phyloP scores from a whole-genome alignment of 1,140 invertebrate genomes.

The Marisa cornuarietis region DNA sequence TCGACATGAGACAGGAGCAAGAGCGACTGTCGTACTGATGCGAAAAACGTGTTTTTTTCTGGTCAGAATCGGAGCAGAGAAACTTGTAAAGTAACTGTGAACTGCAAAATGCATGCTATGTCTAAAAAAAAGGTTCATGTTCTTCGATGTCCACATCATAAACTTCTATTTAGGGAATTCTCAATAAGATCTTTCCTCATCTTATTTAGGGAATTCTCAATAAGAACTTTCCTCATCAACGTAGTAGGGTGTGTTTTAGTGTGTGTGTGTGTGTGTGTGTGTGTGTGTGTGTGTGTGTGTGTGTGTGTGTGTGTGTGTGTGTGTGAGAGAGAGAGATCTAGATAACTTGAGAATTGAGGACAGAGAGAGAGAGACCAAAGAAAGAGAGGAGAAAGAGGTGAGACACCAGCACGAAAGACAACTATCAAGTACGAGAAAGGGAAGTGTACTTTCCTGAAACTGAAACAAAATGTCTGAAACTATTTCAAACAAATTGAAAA shows the following conservation, averaged over 20 bases:
- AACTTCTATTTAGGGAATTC: too few relatives aligned
- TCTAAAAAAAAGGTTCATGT: too few relatives aligned
- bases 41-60: too few relatives aligned
- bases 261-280: neutral
- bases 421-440: neutral
- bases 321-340: neutral
- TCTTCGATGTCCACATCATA: too few relatives aligned
- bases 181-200: too few relatives aligned
- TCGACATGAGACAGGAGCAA: too few relatives aligned
- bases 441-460: neutral
- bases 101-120: too few relatives aligned
- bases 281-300: neutral
- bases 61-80: too few relatives aligned
- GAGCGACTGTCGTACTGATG: too few relatives aligned
- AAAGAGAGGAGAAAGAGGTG: neutral
- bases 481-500: neutral
- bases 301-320: neutral
- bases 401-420: neutral
- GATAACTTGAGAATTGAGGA: neutral
- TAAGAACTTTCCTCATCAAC: too few relatives aligned
- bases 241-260: neutral
- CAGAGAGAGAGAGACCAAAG: constrained; percentile 2
- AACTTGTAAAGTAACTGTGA: too few relatives aligned
- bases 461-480: neutral
- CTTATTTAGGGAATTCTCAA: too few relatives aligned